phyloP scores from a whole-genome alignment of 2,797 vertebrate genomes.

The Crocodylus rhombifer region DNA sequence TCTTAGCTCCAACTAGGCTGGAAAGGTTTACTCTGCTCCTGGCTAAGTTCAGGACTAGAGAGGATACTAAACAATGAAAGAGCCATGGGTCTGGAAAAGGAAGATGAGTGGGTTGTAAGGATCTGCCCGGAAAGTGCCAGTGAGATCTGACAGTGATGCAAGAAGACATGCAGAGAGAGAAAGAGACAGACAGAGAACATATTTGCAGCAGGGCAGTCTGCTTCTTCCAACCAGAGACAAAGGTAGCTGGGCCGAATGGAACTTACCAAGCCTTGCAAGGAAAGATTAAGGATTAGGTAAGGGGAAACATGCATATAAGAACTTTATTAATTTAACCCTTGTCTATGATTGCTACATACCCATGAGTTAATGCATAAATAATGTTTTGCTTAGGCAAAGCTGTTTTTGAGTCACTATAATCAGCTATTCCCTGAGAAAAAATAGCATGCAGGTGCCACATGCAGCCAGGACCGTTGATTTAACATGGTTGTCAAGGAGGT shows the following conservation, averaged over 20 bases:
- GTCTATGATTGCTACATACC: background rate
- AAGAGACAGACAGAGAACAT: no score
- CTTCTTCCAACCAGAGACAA: background rate
- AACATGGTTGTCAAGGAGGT: background rate
- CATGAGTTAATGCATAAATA: background rate
- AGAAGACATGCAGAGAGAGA: background rate
- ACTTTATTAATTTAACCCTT: background rate
- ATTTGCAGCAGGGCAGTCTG: background rate
- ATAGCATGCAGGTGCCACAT: background rate
- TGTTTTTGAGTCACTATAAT: background rate
- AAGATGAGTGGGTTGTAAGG: background rate
- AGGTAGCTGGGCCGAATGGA: background rate
- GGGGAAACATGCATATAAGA: background rate
- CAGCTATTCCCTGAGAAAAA: background rate
- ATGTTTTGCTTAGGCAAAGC: background rate
- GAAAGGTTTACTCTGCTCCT: background rate
- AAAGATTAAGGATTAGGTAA: background rate
- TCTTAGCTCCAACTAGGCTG: background rate
- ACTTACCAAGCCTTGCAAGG: no score
- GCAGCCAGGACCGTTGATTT: background rate
- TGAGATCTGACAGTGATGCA: background rate
- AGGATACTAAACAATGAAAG: background rate
- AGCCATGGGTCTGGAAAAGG: background rate
- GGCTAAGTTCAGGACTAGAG: background rate
- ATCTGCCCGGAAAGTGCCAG: rapidly evolving